phyloP scores from a whole-genome alignment of 2,113 vertebrate species.

The Formicarius rufipectus region DNA sequence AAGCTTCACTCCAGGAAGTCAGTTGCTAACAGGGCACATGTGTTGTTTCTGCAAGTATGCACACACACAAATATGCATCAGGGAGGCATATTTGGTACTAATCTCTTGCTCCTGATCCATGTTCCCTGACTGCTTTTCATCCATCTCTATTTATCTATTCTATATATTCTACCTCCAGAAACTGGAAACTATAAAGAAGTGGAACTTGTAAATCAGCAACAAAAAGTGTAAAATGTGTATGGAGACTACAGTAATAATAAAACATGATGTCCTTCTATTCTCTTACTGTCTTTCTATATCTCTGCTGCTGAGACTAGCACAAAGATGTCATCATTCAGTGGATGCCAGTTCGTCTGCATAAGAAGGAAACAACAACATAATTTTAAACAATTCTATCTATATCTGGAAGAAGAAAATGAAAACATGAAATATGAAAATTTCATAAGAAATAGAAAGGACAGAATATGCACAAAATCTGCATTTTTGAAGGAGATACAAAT shows the following conservation, averaged over 20 bases:
- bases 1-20: neutral
- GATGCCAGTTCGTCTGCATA: neutral
- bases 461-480: neutral
- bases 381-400: accelerated
- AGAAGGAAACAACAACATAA: neutral
- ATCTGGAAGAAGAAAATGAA: neutral
- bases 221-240: neutral
- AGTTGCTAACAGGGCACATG: neutral
- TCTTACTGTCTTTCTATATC: neutral
- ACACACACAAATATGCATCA: too few relatives aligned
- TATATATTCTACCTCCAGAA: neutral
- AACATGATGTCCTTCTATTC: neutral
- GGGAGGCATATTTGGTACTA: neutral
- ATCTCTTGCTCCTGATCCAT: neutral
- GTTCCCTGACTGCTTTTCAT: neutral
- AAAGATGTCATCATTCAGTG: neutral
- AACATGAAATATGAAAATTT: neutral
- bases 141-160: neutral
- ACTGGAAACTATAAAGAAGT: neutral
- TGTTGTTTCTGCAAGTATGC: neutral
- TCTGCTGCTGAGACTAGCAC: neutral
- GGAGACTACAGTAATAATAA: neutral
- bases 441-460: neutral
- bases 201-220: neutral
- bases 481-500: neutral